phyloP scores from a whole-genome alignment of 2,888 invertebrate genomes.

The Tuberolachnus salignus region DNA sequence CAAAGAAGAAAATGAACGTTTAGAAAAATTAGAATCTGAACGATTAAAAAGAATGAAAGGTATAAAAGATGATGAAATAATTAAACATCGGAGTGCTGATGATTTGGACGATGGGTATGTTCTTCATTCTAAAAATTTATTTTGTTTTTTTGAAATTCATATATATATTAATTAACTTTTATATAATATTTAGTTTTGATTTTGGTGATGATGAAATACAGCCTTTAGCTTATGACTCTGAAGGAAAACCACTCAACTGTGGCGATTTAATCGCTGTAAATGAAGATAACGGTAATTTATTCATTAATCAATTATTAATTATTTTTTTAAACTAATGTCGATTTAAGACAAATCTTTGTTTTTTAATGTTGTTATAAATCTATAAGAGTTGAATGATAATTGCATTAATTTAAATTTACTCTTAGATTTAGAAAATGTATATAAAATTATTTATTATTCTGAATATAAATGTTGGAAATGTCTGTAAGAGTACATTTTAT shows the following conservation, averaged over 20 bases:
- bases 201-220: constrained; percentile 67
- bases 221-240: constrained; percentile 64
- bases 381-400: too few relatives aligned
- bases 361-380: too few relatives aligned
- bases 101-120: constrained; percentile 79
- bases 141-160: too few relatives aligned
- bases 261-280: constrained; percentile 36
- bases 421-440: too few relatives aligned
- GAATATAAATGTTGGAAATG: too few relatives aligned
- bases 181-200: constrained; percentile 62
- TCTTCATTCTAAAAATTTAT: constrained; percentile 7
- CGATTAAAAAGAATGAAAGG: constrained; percentile 80
- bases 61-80: constrained; percentile 62
- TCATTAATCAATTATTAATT: too few relatives aligned
- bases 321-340: too few relatives aligned
- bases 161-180: neutral
- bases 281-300: constrained; percentile 33
- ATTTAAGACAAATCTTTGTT: too few relatives aligned
- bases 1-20: constrained; percentile 76
- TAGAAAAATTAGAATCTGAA: constrained; percentile 80
- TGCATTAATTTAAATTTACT: too few relatives aligned
- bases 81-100: constrained; percentile 79
- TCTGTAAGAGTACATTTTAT: too few relatives aligned
- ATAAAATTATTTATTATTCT: too few relatives aligned
- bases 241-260: constrained; percentile 51